A percentile compares a stretch with the other conserved stretches of the same genome.
Conservation (phyloP, 2,113 vertebrate genomes). For the Orycteropus afer region DNA sequence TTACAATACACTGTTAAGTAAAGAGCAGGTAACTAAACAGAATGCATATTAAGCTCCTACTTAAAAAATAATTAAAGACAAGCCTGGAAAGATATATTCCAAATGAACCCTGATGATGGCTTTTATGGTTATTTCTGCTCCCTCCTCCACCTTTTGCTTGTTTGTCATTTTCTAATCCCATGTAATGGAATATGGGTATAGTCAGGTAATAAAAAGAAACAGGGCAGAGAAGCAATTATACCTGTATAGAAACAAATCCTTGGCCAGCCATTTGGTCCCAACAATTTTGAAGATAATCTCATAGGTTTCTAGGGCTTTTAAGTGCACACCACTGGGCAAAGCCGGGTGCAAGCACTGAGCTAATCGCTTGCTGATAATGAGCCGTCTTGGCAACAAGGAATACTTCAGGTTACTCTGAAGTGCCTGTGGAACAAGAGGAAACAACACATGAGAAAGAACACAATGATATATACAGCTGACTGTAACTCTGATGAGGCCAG, state of each 20-base stretch:
- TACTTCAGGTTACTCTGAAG: constrained; percentile 98
- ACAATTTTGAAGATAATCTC: constrained; percentile 99
- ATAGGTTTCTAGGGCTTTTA: constrained; percentile 98
- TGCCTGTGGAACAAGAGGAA: constrained; percentile 86
- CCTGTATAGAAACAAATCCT: constrained; percentile 96
- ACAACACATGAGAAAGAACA: not conserved
- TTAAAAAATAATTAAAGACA: accelerated
- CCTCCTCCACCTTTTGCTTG: not conserved
- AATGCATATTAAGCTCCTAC: accelerated
- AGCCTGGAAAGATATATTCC: accelerated
- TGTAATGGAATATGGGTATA: not conserved
- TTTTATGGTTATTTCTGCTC: accelerated
- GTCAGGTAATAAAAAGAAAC: accelerated
- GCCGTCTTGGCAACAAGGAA: constrained; percentile 92
- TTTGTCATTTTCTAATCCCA: not conserved
- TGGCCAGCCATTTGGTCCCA: constrained; percentile 95
- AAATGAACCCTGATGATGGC: accelerated
- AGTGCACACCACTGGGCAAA: constrained; percentile 96
- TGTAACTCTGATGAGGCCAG: accelerated
- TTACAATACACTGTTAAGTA: accelerated
- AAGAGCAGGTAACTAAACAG: no score
- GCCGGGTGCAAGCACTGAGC: constrained; percentile 98
- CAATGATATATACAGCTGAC: accelerated
- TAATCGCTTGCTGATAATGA: constrained; percentile 96
- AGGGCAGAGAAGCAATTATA: constrained; percentile 29